phyloP scores from a whole-genome alignment of 2,113 vertebrate genomes.

The Pholis gunnellus region DNA sequence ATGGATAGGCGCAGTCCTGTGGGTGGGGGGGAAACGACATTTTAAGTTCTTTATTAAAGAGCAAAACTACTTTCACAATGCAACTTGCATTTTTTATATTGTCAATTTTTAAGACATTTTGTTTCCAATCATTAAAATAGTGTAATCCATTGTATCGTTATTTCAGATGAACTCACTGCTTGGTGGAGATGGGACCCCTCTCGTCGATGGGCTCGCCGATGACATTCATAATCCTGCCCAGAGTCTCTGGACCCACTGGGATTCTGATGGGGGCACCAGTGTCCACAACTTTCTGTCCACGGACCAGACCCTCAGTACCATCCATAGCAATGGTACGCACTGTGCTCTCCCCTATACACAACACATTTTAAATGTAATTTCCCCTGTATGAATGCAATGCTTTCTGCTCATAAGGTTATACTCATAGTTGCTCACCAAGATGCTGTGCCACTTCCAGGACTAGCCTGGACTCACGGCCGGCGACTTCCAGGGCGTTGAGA shows the following conservation, averaged over 20 bases:
- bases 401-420: not conserved
- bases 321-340: constrained; percentile 99
- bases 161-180: constrained; percentile 87
- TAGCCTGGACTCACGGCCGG: constrained; percentile 90
- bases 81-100: not conserved
- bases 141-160: not conserved
- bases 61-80: not conserved
- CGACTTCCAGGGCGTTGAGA: constrained; percentile 95
- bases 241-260: constrained; percentile 95
- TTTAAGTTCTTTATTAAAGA: not conserved
- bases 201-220: constrained; percentile 98
- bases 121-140: too few relatives aligned
- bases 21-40: not conserved
- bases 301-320: constrained; percentile 95
- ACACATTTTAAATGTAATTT: too few relatives aligned
- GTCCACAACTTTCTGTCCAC: constrained; percentile 96
- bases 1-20: constrained; percentile 94
- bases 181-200: constrained; percentile 95
- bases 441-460: constrained; percentile 98
- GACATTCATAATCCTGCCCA: constrained; percentile 99
- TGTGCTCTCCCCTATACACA: constrained; percentile 90
- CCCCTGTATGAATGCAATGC: too few relatives aligned
- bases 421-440: constrained; percentile 85
- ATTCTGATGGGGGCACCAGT: constrained; percentile 96
- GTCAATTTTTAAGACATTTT: not conserved